Evolutionary conservation across 2,113 vertebrate species (phyloP).

Genomic region (Talpa occidentalis): DNA sequence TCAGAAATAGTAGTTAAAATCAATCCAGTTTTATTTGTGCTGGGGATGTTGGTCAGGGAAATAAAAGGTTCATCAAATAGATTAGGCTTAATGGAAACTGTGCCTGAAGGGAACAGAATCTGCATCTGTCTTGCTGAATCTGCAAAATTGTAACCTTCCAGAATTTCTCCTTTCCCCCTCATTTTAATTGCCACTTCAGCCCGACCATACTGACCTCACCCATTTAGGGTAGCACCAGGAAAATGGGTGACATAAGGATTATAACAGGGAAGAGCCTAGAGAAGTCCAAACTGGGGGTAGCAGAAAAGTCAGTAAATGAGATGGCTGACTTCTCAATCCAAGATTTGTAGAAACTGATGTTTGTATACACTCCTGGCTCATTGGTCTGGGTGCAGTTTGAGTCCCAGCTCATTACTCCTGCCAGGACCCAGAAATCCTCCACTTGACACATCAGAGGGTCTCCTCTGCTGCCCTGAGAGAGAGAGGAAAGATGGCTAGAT

Average conservation of each 20-base stretch:
- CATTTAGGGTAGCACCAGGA: not conserved
- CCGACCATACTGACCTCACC: not conserved
- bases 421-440: conserved; percentile 41
- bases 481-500: not conserved
- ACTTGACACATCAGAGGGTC: not conserved
- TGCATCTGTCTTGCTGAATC: not conserved
- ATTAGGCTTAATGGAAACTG: not conserved
- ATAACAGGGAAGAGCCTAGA: not conserved
- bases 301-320: not conserved
- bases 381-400: not conserved
- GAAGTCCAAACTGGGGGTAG: not conserved
- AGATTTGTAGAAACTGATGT: conserved; percentile 46
- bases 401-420: not conserved
- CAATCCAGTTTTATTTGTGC: not conserved
- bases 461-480: not conserved
- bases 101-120: not conserved
- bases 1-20: not conserved
- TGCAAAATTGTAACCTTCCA: not conserved
- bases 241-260: conserved; percentile 29
- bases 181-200: not conserved
- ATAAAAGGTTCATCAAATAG: not conserved
- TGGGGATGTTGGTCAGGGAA: not conserved
- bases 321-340: conserved; percentile 27
- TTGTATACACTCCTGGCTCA: not conserved
- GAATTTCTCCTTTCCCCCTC: not conserved